Percentiles rank a stretch among this genome's conserved stretches.
Conservation (phyloP, 2,888 invertebrate genomes). For the Ceratothoa steindachneri region DNA sequence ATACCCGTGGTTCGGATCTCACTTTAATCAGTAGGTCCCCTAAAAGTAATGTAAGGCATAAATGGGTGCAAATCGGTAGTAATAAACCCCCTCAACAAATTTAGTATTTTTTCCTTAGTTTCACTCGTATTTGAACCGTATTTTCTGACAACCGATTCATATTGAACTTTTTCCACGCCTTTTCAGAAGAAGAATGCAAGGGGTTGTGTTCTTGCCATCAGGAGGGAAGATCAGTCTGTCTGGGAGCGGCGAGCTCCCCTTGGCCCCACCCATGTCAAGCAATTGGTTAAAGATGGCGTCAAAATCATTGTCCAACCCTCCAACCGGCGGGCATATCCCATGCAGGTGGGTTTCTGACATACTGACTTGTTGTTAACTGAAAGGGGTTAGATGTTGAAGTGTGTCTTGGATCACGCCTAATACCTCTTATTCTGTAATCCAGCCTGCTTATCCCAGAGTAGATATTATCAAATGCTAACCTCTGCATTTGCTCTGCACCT, state of each 20-base stretch:
- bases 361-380: neutral
- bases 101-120: neutral
- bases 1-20: too few relatives aligned
- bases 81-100: too few relatives aligned
- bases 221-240: constrained; percentile 88
- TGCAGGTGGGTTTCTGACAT: constrained; percentile 70
- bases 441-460: too few relatives aligned
- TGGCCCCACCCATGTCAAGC: constrained; percentile 83
- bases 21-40: too few relatives aligned
- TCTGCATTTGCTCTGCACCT: too few relatives aligned
- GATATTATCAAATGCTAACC: too few relatives aligned
- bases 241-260: constrained; percentile 95
- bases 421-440: too few relatives aligned
- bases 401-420: too few relatives aligned
- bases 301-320: constrained; percentile 97
- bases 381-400: too few relatives aligned
- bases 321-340: constrained; percentile 93
- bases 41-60: too few relatives aligned
- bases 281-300: constrained; percentile 78
- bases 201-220: constrained; percentile 74
- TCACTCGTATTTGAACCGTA: neutral
- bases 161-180: neutral
- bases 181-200: constrained; percentile 41
- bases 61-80: too few relatives aligned
- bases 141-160: neutral